Conservation (phyloP, 2,797 vertebrate genomes). For the Toxotes lorentzi region DNA sequence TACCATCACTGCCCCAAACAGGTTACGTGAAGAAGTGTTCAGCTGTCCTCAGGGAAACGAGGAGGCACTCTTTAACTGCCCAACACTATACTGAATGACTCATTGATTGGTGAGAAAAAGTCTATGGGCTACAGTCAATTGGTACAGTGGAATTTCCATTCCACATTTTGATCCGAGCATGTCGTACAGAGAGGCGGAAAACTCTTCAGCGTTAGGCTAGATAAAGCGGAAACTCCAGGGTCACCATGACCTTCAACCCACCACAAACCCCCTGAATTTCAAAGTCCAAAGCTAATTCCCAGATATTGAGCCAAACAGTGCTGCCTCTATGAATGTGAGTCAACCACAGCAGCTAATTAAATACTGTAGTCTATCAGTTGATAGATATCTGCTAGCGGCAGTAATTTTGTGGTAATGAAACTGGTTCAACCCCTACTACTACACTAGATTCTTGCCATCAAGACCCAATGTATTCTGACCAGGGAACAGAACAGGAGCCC, state of each 20-base stretch:
- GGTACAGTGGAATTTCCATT: slow-evolving; percentile 77
- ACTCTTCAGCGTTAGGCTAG: slow-evolving; percentile 18
- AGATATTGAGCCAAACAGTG: slow-evolving; percentile 19
- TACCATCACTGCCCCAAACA: not conserved
- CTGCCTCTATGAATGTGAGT: slow-evolving; percentile 18
- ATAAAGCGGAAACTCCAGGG: slow-evolving; percentile 42
- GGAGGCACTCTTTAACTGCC: not conserved
- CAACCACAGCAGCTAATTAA: slow-evolving; percentile 56
- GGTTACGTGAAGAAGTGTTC: not conserved
- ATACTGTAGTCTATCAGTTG: slow-evolving; percentile 35
- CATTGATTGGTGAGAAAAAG: slow-evolving; percentile 72
- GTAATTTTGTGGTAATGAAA: slow-evolving; percentile 73
- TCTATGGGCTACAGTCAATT: slow-evolving; percentile 65
- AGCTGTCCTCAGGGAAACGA: not conserved
- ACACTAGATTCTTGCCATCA: slow-evolving; percentile 9
- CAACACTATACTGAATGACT: slow-evolving; percentile 32
- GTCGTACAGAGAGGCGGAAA: slow-evolving; percentile 25
- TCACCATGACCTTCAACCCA: slow-evolving; percentile 67
- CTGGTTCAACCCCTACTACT: not conserved
- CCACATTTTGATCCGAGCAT: slow-evolving; percentile 44
- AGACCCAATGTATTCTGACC: slow-evolving; percentile 14
- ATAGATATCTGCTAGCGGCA: slow-evolving; percentile 38
- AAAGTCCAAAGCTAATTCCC: slow-evolving; percentile 26
- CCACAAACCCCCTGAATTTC: slow-evolving; percentile 24
- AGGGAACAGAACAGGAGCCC: slow-evolving; percentile 46